Conservation (phyloP, 1,140 invertebrate genomes). For the Frieseomelitta varia region DNA sequence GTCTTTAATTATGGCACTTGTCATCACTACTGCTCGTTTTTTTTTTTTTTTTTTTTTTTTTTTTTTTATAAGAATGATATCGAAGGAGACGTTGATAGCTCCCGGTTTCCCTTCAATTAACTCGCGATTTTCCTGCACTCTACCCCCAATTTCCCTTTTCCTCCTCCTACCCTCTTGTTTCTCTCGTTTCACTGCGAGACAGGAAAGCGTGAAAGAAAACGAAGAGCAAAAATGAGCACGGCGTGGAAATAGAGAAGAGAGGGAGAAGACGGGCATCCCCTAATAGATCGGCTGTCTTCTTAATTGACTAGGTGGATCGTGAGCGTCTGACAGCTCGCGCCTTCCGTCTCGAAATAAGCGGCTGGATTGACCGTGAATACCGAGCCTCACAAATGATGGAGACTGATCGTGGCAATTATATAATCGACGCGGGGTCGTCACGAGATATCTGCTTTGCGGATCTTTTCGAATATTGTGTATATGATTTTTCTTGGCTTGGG, state of each 20-base stretch:
- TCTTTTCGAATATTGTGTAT: no score
- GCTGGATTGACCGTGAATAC: constrained; percentile 46
- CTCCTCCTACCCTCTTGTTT: background rate
- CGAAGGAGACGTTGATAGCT: background rate
- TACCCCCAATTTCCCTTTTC: constrained; percentile 26
- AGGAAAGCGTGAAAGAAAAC: constrained; percentile 39
- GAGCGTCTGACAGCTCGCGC: constrained; percentile 59
- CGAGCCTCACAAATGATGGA: constrained; percentile 14
- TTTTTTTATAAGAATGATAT: background rate
- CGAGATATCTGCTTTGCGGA: background rate
- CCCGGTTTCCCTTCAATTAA: constrained; percentile 19
- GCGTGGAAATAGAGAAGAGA: background rate
- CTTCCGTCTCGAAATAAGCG: constrained; percentile 56
- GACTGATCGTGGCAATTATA: constrained; percentile 47
- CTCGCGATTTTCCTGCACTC: constrained; percentile 4
- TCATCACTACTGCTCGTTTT: no score
- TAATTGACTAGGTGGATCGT: constrained; percentile 71
- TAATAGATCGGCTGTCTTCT: constrained; percentile 73
- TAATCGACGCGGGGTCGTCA: constrained; percentile 31
- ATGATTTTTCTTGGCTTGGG: no score
- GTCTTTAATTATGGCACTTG: background rate
- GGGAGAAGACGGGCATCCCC: constrained; percentile 54
- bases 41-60: no score
- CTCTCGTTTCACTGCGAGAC: constrained; percentile 22
- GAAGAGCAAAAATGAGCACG: background rate